phyloP scores from a whole-genome alignment of 23 tunicate genomes.

The Diplosoma virens region DNA sequence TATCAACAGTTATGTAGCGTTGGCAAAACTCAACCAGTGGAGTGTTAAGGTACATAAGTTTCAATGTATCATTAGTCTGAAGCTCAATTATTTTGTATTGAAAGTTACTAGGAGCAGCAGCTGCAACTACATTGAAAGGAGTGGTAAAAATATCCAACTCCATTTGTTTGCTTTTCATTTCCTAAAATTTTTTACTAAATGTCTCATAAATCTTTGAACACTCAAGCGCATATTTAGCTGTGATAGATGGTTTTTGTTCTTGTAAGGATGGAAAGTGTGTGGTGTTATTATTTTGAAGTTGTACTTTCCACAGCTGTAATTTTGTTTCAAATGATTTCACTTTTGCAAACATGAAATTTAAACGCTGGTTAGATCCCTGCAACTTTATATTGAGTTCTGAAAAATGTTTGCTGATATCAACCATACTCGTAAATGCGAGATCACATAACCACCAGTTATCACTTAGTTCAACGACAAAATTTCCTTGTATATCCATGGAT shows the following conservation, averaged over 20 bases:
- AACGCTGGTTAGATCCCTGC: conserved; percentile 39
- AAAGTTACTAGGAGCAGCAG: conserved; percentile 24
- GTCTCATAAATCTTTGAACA: conserved; percentile 34
- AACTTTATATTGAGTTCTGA: conserved; percentile 25
- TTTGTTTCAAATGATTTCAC: conserved; percentile 31
- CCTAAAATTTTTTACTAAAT: conserved; percentile 42
- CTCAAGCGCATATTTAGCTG: conserved; percentile 45
- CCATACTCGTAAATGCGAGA: conserved; percentile 47
- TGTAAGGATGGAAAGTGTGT: conserved; percentile 51
- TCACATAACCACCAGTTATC: conserved; percentile 45
- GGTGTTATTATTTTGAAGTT: conserved; percentile 37
- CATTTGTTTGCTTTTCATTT: conserved; percentile 37
- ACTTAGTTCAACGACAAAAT: conserved; percentile 30
- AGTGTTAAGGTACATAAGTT: conserved; percentile 13
- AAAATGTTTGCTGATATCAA: conserved; percentile 35
- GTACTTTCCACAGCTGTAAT: conserved; percentile 37
- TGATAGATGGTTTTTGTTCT: conserved; percentile 46
- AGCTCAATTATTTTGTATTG: conserved; percentile 1
- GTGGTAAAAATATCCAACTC: conserved; percentile 51
- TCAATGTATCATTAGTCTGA: conserved; percentile 7
- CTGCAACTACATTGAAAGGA: conserved; percentile 35
- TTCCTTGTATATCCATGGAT: background rate
- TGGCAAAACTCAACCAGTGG: conserved; percentile 32
- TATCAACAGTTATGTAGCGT: conserved; percentile 42
- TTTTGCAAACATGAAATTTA: conserved; percentile 38